These are phyloP conservation scores for Takifugu ocellatus DNA, from an alignment of 2,797 vertebrate species.

Conservation along the genomic window DNA sequence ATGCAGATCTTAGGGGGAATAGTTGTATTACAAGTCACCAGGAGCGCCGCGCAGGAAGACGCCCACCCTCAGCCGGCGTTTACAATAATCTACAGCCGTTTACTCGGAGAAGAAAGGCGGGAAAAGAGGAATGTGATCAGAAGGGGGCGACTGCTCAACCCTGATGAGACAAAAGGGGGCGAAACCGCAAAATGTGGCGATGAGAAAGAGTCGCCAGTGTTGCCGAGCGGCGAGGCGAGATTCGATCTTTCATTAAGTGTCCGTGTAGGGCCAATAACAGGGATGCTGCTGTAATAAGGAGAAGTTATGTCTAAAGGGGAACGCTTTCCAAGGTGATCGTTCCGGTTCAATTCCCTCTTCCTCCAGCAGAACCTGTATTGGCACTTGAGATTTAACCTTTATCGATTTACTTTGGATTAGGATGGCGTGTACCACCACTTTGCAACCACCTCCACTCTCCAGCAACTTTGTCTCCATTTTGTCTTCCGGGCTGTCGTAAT, in stretches of 20 bases:
- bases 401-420: constrained; percentile 75
- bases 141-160: neutral
- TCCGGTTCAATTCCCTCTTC: constrained; percentile 68
- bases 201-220: constrained; percentile 8
- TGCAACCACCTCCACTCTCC: constrained; percentile 33
- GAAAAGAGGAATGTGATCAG: neutral
- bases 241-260: constrained; percentile 68
- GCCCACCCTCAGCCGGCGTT: constrained; percentile 57
- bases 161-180: neutral
- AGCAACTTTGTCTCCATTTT: constrained; percentile 25
- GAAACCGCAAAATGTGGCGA: neutral
- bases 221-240: constrained; percentile 42
- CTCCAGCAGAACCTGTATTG: constrained; percentile 73
- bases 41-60: constrained; percentile 47
- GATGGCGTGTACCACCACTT: constrained; percentile 41
- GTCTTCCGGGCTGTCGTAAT: constrained; percentile 12
- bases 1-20: constrained; percentile 72
- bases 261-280: constrained; percentile 61
- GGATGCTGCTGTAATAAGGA: constrained; percentile 68
- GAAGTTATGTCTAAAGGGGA: constrained; percentile 44
- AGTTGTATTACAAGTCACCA: constrained; percentile 76
- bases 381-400: constrained; percentile 73
- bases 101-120: constrained; percentile 25
- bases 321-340: constrained; percentile 72
- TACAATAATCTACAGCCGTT: constrained; percentile 67